phyloP scores from a whole-genome alignment of 2,113 vertebrate species.

The Vanacampus margaritifer region DNA sequence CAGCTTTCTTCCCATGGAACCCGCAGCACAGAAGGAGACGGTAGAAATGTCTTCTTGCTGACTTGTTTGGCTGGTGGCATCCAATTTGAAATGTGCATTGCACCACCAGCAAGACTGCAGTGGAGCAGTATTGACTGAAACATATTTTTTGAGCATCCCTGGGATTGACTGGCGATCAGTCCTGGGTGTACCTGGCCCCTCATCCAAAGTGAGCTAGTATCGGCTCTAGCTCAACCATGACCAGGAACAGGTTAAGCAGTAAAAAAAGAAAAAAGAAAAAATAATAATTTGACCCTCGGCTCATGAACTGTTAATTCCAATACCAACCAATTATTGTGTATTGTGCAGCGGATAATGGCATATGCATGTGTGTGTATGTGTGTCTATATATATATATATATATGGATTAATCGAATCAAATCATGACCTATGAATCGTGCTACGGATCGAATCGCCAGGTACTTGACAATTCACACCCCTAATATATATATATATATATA shows the following conservation, averaged over 20 bases:
- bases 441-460: too few relatives aligned
- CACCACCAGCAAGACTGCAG: background rate
- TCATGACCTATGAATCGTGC: too few relatives aligned
- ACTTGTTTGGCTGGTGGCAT: background rate
- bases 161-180: background rate
- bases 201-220: background rate
- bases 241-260: background rate
- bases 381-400: too few relatives aligned
- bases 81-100: slow-evolving; percentile 3
- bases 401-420: too few relatives aligned
- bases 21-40: background rate
- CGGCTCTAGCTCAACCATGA: too few relatives aligned
- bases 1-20: background rate
- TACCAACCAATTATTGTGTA: too few relatives aligned
- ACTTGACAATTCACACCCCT: too few relatives aligned
- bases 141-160: background rate
- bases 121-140: background rate
- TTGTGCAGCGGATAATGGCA: too few relatives aligned
- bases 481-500: too few relatives aligned
- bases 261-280: background rate
- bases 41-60: background rate
- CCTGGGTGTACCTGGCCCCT: background rate
- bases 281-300: too few relatives aligned
- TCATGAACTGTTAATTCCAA: too few relatives aligned
- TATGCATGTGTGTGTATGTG: too few relatives aligned